Evolutionary conservation across 30 jellyfish, hydroid and myxozoan species (phyloP), one percentile per base, ranked within the genome.

Genomic region (Haliclystus octoradiatus): DNA sequence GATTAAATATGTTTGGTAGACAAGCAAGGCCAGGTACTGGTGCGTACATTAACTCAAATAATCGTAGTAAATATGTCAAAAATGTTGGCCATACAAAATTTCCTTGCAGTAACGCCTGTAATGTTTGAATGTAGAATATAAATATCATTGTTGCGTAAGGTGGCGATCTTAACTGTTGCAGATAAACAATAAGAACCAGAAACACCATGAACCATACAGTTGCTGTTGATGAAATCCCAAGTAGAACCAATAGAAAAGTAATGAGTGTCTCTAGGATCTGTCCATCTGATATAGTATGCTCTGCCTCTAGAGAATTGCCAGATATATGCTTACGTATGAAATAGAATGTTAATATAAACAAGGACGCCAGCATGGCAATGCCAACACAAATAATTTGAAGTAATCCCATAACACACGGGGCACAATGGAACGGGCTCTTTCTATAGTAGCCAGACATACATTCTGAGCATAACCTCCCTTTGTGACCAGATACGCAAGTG

Each of bases 21-120:
- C 99, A 92, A n/a, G 96, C 94, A 5, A 92, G 75, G 52, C 99
- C 96, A 12, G 99, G 99, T 5, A 92, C 96, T 19, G 99, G 96
- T 63, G 96, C 96, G 52, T 92, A 92, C 96, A 92, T 82, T 4
- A 83, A 76, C 68, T 92, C 96, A 31, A 92, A 80, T 27, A 92
- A 78, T 19, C 76, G 88, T 25, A 92, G 78, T 19, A 92, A 70
- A 68, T 82, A 75, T 14, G 92, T 57, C 66, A 92, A 77, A 75
- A 83, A 92, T 0, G 75, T 49, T 26, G 99, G 99, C 99, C 99
- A 92, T 62, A 70, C 74, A 66, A 92, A 92, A 75, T 83, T 85
- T 30, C 96, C 99, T 69, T 71, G 90, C 7, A 84, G 69, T 24
- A 92, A 68, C 4, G 96, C 99, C 65, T 83, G 94, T 51, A 85